Base-by-base conservation (phyloP, 1,140 invertebrate genomes). In the Leptinotarsa undecemlineata region DNA sequence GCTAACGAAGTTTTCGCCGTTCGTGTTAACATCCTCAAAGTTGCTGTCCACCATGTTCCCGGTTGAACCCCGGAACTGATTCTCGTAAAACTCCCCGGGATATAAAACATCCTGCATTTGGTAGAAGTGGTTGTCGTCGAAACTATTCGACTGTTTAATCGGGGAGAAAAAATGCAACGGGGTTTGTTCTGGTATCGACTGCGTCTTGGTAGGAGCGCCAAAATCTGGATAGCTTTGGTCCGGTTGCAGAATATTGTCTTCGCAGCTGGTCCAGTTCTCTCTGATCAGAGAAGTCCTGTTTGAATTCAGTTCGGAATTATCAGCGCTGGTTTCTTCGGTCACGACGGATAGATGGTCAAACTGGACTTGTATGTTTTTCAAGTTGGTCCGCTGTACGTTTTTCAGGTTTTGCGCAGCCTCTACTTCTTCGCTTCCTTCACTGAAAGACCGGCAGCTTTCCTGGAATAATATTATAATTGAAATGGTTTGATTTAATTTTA, bases 291-390 rank as follows among this genome's bases (percentile, higher is more conserved):
- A 74, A 23, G 62, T 73, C 48, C 74, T 78, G 19, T 74, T 66
- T 13, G 81, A 83, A 63, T 77, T 82, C 61, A 79, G 80, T 61
- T 88, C 87, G 79, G 88, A 88, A 82, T 90, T 86, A 81, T 88
- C 80, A 70, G 87, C 88, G 73, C 81, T 84, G 17, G 89, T 91
- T 79, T 93, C 92, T 79, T 94, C 92, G 2, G 91, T 90, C 2
- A 94, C 92, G 1, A 93, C 89, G 33, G 91, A 92, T 21, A 93
- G 86, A 83, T 92, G 91, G 81, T 94, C 92, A 80, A 92, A 93
- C 76, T 92, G 90, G 71, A 90, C 87, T 64, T 86, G 85, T 21
- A 89, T 78, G 21, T 86, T 82, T 64, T 81, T 80, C 69, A 84
- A 62, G 74, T 82, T 82, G 57, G 82, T 85, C 74, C 83, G 84